Percentiles rank a stretch among this genome's conserved stretches.
These are phyloP conservation scores for Erebia epiphron DNA, from an alignment of 2,888 invertebrate genomes.

Conservation along the genomic window DNA sequence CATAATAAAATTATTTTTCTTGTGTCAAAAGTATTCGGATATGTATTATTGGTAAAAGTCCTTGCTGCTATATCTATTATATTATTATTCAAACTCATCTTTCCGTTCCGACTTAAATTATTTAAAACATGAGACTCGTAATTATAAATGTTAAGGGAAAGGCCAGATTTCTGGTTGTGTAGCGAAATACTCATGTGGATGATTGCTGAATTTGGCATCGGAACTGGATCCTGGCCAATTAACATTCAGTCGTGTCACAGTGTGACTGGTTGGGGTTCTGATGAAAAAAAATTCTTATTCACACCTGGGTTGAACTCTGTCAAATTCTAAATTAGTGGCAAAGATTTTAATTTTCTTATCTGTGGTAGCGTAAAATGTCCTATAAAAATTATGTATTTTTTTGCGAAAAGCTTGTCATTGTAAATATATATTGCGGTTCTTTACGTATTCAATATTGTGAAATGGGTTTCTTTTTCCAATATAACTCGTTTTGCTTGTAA, in stretches of 20 bases:
- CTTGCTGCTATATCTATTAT: conserved; percentile 35
- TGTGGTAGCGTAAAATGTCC: conserved; percentile 53
- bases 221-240: too few relatives aligned
- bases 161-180: too few relatives aligned
- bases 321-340: conserved; percentile 44
- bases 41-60: conserved; percentile 43
- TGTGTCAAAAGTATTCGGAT: conserved; percentile 43
- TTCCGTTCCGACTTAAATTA: too few relatives aligned
- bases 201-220: too few relatives aligned
- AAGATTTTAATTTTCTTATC: conserved; percentile 49
- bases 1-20: conserved; percentile 51
- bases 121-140: too few relatives aligned
- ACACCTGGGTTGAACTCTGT: neutral
- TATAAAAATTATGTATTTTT: conserved; percentile 57
- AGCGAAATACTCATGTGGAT: too few relatives aligned
- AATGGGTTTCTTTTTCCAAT: conserved; percentile 50
- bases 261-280: too few relatives aligned
- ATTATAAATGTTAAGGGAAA: too few relatives aligned
- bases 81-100: neutral
- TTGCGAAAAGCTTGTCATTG: conserved; percentile 66
- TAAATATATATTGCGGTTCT: conserved; percentile 66
- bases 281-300: neutral
- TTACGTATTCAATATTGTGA: conserved; percentile 47
- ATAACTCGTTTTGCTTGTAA: conserved; percentile 47
- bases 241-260: too few relatives aligned